A percentile compares a stretch with the other conserved stretches of the same genome.
These are phyloP conservation scores for Probosciger aterrimus DNA, from an alignment of 2,113 vertebrate species.

Conservation along the genomic window DNA sequence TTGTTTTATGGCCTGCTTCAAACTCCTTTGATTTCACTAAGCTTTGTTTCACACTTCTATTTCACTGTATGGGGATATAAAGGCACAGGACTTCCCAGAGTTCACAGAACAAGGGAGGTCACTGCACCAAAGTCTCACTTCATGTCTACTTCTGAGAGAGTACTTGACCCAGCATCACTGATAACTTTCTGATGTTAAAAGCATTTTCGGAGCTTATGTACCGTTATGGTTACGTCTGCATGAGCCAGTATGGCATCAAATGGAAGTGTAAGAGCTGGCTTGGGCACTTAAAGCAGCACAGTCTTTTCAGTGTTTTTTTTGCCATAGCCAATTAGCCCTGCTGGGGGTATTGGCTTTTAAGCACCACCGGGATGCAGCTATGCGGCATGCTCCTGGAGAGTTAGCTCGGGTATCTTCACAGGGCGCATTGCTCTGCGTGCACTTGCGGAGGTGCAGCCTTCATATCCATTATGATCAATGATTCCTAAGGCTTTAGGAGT, in stretches of 20 bases:
- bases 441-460: neutral
- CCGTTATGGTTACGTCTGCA: fast-evolving
- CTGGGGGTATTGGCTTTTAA: neutral
- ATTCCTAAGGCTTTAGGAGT: neutral
- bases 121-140: neutral
- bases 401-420: neutral
- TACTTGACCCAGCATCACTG: neutral
- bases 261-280: neutral
- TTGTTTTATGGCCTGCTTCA: neutral
- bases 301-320: neutral
- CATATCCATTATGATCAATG: neutral
- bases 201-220: neutral
- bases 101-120: neutral
- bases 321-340: neutral
- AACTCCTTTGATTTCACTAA: neutral
- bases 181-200: neutral
- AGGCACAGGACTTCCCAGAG: neutral
- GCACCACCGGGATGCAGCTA: neutral
- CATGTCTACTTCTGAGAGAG: neutral
- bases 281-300: neutral
- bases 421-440: fast-evolving
- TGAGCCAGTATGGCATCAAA: neutral
- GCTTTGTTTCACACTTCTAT: neutral
- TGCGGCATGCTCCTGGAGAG: fast-evolving
- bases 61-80: neutral